Evolutionary conservation across 2,888 invertebrate genomes (phyloP).

Genomic region (Agrochola macilenta): DNA sequence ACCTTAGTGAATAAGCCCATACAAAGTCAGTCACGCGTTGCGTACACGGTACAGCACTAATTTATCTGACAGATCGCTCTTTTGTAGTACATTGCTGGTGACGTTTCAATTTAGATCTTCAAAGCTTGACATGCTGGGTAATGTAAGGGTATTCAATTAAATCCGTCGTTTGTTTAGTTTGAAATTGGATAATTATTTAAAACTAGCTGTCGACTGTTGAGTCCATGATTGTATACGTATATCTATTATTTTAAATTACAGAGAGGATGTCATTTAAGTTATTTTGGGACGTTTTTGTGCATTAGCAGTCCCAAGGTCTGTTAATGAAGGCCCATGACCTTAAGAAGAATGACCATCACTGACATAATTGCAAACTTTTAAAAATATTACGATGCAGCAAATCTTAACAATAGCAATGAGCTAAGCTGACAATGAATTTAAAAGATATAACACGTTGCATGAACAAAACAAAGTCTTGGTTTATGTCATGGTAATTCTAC

Average conservation of each 20-base stretch:
- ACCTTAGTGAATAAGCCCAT: slow-evolving; percentile 69
- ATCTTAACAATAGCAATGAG: slow-evolving; percentile 21
- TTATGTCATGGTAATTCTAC: slow-evolving; percentile 11
- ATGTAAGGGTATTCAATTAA: slow-evolving; percentile 45
- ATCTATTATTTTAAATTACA: slow-evolving; percentile 57
- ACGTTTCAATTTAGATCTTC: slow-evolving; percentile 39
- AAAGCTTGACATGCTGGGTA: slow-evolving; percentile 21
- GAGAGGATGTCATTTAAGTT: slow-evolving; percentile 45
- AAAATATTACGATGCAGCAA: slow-evolving; percentile 10
- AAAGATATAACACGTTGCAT: slow-evolving; percentile 14
- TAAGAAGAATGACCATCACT: slow-evolving; percentile 27
- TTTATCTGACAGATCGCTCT: slow-evolving; percentile 52
- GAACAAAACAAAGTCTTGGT: not conserved
- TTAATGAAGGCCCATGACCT: slow-evolving; percentile 31
- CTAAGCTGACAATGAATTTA: slow-evolving; percentile 20
- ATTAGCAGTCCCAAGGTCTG: slow-evolving; percentile 43
- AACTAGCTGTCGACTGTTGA: slow-evolving; percentile 36
- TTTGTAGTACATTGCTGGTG: slow-evolving; percentile 33
- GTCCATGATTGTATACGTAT: slow-evolving; percentile 36
- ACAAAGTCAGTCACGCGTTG: slow-evolving; percentile 76
- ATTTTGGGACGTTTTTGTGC: slow-evolving; percentile 56
- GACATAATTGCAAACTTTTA: not conserved
- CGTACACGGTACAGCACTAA: slow-evolving; percentile 52
- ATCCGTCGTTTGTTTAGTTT: slow-evolving; percentile 37
- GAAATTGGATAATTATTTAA: slow-evolving; percentile 59